Evolutionary conservation across 2,888 invertebrate genomes (phyloP).

Genomic region (Erebia palarica): DNA sequence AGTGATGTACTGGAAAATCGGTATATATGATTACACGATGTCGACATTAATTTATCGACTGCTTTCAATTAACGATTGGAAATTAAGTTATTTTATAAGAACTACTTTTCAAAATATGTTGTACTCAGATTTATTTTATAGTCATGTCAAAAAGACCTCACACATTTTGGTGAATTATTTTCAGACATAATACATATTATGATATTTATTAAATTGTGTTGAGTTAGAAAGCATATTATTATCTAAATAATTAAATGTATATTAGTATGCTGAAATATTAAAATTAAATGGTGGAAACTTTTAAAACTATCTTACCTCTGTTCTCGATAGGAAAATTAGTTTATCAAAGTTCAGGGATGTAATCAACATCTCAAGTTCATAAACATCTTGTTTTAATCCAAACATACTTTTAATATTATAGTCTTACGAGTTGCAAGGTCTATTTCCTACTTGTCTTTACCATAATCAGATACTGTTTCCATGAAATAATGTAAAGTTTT

Average conservation of each 20-base stretch:
- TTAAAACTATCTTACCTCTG: not conserved
- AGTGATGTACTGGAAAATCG: constrained; percentile 53
- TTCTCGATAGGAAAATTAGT: not conserved
- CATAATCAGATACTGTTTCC: not conserved
- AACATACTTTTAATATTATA: not conserved
- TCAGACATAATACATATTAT: too few relatives aligned
- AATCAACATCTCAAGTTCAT: not conserved
- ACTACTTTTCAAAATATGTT: not conserved
- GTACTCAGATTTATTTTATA: not conserved
- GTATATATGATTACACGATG: constrained; percentile 15
- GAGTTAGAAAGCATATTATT: too few relatives aligned
- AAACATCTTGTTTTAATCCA: not conserved
- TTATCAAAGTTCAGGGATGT: not conserved
- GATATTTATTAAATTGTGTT: too few relatives aligned
- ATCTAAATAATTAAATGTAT: too few relatives aligned
- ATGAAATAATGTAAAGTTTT: not conserved
- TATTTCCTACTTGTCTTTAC: not conserved
- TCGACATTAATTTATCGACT: not conserved
- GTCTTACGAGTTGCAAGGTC: not conserved
- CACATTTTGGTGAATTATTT: too few relatives aligned
- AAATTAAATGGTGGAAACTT: not conserved
- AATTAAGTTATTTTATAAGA: not conserved
- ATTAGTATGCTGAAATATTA: too few relatives aligned
- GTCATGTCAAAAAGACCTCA: not conserved
- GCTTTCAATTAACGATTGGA: not conserved